These are phyloP conservation scores for Tubulanus polymorphus DNA, from an alignment of 2,888 invertebrate genomes.

Conservation along the genomic window DNA sequence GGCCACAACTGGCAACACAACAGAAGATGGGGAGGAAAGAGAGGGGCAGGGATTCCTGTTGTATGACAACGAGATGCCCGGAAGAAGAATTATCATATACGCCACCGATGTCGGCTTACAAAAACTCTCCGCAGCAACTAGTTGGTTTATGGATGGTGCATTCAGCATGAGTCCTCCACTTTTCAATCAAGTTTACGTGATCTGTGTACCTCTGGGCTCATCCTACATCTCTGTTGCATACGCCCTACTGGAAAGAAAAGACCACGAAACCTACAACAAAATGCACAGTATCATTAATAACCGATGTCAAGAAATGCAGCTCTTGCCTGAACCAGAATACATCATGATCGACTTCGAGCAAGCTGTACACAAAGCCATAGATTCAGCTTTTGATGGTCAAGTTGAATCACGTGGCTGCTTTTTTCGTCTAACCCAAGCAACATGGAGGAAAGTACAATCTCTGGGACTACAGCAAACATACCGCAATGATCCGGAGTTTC, in stretches of 20 bases:
- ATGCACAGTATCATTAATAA: too few species aligned
- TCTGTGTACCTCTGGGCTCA: neutral
- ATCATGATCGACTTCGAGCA: neutral
- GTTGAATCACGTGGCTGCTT: neutral
- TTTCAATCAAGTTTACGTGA: conserved; percentile 6
- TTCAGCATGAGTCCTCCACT: neutral
- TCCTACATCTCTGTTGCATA: neutral
- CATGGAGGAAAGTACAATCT: neutral
- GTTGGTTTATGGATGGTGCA: conserved; percentile 3
- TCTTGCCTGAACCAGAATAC: too few species aligned
- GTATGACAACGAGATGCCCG: conserved; percentile 2
- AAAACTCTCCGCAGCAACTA: neutral
- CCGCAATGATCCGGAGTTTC: neutral
- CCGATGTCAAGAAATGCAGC: too few species aligned
- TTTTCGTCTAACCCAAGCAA: neutral
- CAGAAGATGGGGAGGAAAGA: neutral
- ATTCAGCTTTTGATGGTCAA: neutral
- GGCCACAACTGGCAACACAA: too few species aligned
- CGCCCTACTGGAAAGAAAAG: conserved; percentile 1
- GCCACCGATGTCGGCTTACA: neutral
- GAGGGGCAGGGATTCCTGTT: conserved; percentile 2
- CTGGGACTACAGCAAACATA: neutral
- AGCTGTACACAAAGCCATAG: neutral
- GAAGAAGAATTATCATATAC: neutral
- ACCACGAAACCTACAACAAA: neutral